Evolutionary conservation across 2,797 vertebrate species (phyloP).

Genomic region (Triplophysa bombifrons): DNA sequence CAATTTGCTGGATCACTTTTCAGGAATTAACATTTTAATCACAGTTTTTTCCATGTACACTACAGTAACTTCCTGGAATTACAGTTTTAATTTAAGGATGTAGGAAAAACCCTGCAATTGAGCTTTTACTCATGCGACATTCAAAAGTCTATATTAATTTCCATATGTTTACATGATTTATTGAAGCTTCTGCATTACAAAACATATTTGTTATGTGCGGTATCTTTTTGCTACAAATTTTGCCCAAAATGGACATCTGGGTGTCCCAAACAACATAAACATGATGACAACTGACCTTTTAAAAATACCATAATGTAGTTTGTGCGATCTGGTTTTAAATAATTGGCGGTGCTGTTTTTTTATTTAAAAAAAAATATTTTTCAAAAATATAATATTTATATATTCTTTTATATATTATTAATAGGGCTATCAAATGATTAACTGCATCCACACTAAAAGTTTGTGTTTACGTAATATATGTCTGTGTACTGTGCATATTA

Average conservation of each 20-base stretch:
- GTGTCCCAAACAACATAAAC: no score
- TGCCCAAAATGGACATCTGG: neutral
- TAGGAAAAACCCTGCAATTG: neutral
- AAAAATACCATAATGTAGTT: no score
- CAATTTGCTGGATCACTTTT: neutral
- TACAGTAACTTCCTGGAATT: neutral
- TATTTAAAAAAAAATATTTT: no score
- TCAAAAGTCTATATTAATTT: neutral
- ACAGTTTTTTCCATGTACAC: neutral
- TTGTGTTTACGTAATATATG: no score
- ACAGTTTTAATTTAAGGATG: neutral
- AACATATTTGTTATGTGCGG: neutral
- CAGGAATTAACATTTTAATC: conserved; percentile 13
- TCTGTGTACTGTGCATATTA: no score
- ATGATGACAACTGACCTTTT: no score
- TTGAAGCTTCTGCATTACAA: neutral
- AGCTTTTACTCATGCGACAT: neutral
- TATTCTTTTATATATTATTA: no score
- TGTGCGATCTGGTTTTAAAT: no score
- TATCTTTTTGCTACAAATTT: neutral
- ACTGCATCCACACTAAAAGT: no score
- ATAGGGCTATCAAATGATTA: no score
- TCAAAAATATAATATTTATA: no score
- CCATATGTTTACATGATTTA: neutral
- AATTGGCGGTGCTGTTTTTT: no score